phyloP scores from a whole-genome alignment of 2,888 invertebrate species.

The Drosophila infuscata region DNA sequence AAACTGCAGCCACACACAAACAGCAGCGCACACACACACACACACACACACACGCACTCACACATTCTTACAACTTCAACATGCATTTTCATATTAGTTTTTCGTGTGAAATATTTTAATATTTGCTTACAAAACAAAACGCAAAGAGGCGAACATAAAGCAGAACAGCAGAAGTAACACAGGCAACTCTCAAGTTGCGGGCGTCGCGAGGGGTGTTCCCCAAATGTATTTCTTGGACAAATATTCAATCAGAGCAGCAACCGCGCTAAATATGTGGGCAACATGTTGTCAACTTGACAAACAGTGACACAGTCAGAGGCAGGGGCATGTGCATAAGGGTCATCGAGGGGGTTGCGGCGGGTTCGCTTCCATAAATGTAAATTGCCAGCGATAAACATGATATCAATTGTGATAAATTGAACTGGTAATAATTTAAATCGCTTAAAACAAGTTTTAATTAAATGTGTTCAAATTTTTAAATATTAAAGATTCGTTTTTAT shows the following conservation, averaged over 20 bases:
- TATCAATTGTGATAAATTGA: background rate
- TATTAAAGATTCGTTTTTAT: background rate
- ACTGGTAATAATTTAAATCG: background rate
- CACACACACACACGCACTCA: background rate
- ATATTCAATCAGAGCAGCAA: conserved; percentile 60
- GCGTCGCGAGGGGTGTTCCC: conserved; percentile 4
- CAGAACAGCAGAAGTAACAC: conserved; percentile 24
- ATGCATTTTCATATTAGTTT: conserved; percentile 30
- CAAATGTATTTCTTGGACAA: conserved; percentile 59
- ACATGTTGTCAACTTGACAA: conserved; percentile 64
- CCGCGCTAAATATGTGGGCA: conserved; percentile 62
- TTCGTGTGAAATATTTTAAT: conserved; percentile 74
- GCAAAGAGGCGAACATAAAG: conserved; percentile 19
- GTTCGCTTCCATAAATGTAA: background rate
- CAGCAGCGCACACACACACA: background rate
- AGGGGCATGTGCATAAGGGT: background rate
- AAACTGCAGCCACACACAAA: conserved; percentile 29
- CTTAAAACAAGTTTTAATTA: background rate
- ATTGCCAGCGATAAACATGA: background rate
- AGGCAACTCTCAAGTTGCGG: conserved; percentile 39
- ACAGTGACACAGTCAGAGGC: conserved; percentile 24
- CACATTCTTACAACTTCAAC: background rate
- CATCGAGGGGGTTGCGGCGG: background rate
- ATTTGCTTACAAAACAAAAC: conserved; percentile 66
- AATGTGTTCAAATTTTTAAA: accelerated